A percentile compares a stretch with the other conserved stretches of the same genome.
phyloP scores from a whole-genome alignment of 1,140 invertebrate genomes.

The Prorops nasuta region DNA sequence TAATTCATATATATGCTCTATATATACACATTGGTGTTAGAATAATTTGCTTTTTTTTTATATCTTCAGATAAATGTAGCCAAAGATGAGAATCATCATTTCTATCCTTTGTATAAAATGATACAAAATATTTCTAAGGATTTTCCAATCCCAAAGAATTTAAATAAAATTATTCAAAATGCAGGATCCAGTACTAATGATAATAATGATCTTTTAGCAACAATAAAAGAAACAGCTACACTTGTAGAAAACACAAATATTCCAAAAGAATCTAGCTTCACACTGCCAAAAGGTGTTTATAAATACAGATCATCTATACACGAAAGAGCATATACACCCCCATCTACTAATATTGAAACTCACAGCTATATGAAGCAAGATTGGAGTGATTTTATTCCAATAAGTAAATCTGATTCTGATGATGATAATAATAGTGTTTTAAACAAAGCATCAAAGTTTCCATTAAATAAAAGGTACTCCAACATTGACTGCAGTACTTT shows the following conservation, averaged over 20 bases:
- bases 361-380: not conserved
- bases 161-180: not conserved
- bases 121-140: conserved; percentile 23
- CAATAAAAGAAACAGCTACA: not conserved
- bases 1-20: conserved; percentile 20
- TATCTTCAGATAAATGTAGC: conserved; percentile 21
- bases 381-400: conserved; percentile 27
- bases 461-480: conserved; percentile 10
- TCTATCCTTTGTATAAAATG: conserved; percentile 24
- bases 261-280: conserved; percentile 5
- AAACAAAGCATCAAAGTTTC: no score
- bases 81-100: conserved; percentile 21
- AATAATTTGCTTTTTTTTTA: not conserved
- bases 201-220: no score
- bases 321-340: conserved; percentile 37
- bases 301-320: conserved; percentile 32
- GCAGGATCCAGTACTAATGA: no score
- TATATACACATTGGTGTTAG: conserved; percentile 1
- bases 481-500: no score
- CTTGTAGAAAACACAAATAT: conserved; percentile 1
- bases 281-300: conserved; percentile 29
- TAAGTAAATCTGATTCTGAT: conserved; percentile 14
- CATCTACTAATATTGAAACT: conserved; percentile 1
- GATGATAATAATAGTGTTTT: conserved; percentile 6
- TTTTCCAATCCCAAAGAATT: conserved; percentile 11